Percentiles rank a stretch among this genome's conserved stretches.
phyloP scores from a whole-genome alignment of 2,888 invertebrate species.

The Syrista parreyssii region DNA sequence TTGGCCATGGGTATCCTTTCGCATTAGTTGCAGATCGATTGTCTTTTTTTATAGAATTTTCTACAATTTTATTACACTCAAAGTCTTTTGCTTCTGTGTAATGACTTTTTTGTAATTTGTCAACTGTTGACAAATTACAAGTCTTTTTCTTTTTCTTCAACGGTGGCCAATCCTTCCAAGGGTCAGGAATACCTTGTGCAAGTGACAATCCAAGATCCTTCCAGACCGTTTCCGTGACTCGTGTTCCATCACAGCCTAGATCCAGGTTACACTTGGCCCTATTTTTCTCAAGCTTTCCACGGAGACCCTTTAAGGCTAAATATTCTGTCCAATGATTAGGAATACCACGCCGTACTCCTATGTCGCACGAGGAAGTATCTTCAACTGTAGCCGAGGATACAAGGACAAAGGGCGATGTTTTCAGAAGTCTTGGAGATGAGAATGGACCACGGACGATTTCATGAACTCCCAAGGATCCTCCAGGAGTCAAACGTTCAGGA shows the following conservation, averaged over 20 bases:
- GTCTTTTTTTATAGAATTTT: not conserved
- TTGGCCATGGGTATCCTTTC: not conserved
- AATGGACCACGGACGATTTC: constrained; percentile 39
- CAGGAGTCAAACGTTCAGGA: constrained; percentile 16
- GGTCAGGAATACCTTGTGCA: constrained; percentile 48
- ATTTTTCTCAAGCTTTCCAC: constrained; percentile 15
- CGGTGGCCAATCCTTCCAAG: constrained; percentile 33
- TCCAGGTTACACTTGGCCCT: constrained; percentile 15
- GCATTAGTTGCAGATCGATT: not conserved
- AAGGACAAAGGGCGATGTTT: constrained; percentile 30
- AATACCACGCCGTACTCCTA: constrained; percentile 33
- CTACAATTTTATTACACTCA: not conserved
- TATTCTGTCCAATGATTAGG: constrained; percentile 45
- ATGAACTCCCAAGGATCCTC: constrained; percentile 25
- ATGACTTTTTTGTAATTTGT: not conserved
- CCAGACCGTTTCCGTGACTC: constrained; percentile 35
- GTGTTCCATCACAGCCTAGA: constrained; percentile 25
- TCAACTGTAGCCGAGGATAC: constrained; percentile 3
- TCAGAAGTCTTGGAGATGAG: constrained; percentile 31
- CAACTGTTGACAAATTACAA: too few relatives aligned
- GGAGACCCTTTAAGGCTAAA: constrained; percentile 23
- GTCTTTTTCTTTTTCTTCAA: not conserved
- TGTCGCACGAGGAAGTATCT: too few relatives aligned
- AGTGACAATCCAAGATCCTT: constrained; percentile 32
- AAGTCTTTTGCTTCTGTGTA: not conserved